Conservation (phyloP, 2,113 vertebrate genomes). For the Muscicapa adusta region DNA sequence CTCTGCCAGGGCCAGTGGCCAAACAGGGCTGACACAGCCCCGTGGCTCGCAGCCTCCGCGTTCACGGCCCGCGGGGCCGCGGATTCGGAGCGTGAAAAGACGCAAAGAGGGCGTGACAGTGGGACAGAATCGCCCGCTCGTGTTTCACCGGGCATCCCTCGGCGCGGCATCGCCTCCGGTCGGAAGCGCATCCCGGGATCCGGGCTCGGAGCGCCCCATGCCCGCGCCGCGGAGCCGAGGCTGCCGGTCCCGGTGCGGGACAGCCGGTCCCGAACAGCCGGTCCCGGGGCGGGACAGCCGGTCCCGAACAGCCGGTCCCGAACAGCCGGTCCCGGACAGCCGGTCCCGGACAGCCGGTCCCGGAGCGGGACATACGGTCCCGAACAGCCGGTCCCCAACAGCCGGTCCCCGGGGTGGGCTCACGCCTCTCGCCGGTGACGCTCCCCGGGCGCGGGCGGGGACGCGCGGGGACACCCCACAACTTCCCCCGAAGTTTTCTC, state of each 20-base stretch:
- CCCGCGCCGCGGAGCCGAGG: not conserved
- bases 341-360: too few relatives aligned
- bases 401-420: not conserved
- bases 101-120: not conserved
- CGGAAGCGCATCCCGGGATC: not conserved
- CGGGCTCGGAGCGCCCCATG: not conserved
- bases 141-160: not conserved
- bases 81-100: not conserved
- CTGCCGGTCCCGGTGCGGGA: not conserved
- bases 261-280: not conserved
- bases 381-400: not conserved
- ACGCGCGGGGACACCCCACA: not conserved
- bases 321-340: too few relatives aligned
- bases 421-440: not conserved
- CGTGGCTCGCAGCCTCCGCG: rapidly evolving
- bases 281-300: too few relatives aligned
- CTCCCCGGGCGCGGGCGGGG: not conserved
- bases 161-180: not conserved
- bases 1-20: not conserved
- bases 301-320: not conserved
- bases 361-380: not conserved
- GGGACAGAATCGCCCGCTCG: not conserved
- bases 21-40: rapidly evolving
- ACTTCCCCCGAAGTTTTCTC: slow-evolving; percentile 7
- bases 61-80: not conserved